Conservation (phyloP, 2,797 vertebrate genomes). For the Taenioides sp. region DNA sequence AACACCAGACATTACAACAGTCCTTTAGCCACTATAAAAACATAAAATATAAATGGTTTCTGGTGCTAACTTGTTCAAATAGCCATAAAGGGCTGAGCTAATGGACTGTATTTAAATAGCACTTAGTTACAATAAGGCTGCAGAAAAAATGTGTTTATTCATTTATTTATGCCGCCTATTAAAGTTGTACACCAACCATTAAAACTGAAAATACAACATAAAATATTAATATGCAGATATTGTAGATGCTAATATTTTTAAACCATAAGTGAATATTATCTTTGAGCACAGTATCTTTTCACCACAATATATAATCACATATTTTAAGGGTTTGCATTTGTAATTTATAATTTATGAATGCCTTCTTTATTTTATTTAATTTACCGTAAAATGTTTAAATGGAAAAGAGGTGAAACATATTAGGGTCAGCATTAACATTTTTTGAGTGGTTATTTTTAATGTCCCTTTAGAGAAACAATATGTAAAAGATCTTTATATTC, state of each 20-base stretch:
- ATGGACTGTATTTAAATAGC: not conserved
- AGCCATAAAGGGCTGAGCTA: not conserved
- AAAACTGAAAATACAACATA: not conserved
- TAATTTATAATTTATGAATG: not conserved
- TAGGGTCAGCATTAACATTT: not conserved
- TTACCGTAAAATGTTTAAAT: not conserved
- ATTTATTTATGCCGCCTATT: not conserved
- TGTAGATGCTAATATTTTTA: not conserved
- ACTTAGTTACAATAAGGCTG: not conserved
- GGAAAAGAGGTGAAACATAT: not conserved
- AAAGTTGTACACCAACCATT: not conserved
- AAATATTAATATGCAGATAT: not conserved
- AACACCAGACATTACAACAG: not conserved
- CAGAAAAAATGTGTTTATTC: not conserved
- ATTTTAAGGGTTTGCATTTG: not conserved
- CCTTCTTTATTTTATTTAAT: not conserved
- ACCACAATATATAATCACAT: not conserved
- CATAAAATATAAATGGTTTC: conserved; percentile 6
- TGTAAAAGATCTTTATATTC: not conserved
- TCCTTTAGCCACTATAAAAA: conserved; percentile 1
- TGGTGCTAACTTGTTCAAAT: not conserved
- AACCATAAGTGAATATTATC: not conserved
- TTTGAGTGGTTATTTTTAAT: not conserved
- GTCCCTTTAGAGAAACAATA: too few relatives aligned
- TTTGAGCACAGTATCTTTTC: not conserved